Conservation (phyloP, 2,113 vertebrate genomes). For the Craseonycteris thonglongyai region DNA sequence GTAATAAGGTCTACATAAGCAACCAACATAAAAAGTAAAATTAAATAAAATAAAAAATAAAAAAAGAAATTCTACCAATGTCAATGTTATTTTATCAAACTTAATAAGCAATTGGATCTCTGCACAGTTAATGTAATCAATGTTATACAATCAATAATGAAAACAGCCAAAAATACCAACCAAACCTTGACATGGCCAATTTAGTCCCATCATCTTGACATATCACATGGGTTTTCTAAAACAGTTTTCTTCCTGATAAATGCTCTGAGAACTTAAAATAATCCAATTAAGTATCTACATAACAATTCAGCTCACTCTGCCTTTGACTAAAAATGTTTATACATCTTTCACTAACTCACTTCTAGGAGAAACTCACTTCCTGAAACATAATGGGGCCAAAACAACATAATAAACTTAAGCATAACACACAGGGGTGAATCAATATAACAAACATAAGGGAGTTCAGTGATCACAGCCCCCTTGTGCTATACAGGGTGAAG, state of each 20-base stretch:
- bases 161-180: conserved; percentile 56
- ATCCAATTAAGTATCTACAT: conserved; percentile 2
- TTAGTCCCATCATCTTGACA: conserved; percentile 53
- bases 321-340: conserved; percentile 22
- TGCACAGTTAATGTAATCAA: conserved; percentile 59
- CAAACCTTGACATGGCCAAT: conserved; percentile 43
- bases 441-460: not conserved
- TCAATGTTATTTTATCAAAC: conserved; percentile 51
- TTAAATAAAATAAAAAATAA: too few relatives aligned
- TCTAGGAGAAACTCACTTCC: not conserved
- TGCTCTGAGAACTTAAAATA: conserved; percentile 45
- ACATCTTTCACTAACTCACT: not conserved
- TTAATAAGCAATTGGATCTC: conserved; percentile 42
- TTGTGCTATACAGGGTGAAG: not conserved
- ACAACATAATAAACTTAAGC: not conserved
- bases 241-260: conserved; percentile 41
- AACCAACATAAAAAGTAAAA: not conserved
- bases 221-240: conserved; percentile 50
- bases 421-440: not conserved
- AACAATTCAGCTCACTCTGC: conserved; percentile 2
- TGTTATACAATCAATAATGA: conserved; percentile 60
- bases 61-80: conserved; percentile 23
- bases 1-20: not conserved
- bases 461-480: not conserved
- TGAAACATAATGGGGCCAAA: not conserved